A percentile compares a stretch with the other conserved stretches of the same genome.
phyloP scores from a whole-genome alignment of 1,140 invertebrate genomes.

The Rhynchophorus ferrugineus region DNA sequence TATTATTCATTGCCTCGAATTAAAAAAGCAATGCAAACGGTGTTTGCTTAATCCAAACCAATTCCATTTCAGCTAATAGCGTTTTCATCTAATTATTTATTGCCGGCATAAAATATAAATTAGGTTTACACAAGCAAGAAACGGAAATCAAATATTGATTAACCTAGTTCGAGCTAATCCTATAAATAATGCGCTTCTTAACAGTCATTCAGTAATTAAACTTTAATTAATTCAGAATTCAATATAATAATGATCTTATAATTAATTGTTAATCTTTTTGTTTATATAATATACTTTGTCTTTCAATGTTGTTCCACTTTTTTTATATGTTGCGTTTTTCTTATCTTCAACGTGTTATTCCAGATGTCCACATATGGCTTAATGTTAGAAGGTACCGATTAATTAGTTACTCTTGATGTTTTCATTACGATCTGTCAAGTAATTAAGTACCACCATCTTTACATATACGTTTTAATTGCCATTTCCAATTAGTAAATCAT shows the following conservation, averaged over 20 bases:
- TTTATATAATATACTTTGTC: no score
- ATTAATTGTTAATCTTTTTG: background rate
- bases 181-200: slow-evolving; percentile 26
- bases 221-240: slow-evolving; percentile 13
- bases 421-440: no score
- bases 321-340: no score
- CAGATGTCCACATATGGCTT: no score
- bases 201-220: slow-evolving; percentile 26
- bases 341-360: no score
- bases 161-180: slow-evolving; percentile 23
- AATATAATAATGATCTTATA: background rate
- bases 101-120: slow-evolving; percentile 13
- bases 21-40: background rate
- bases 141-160: slow-evolving; percentile 29
- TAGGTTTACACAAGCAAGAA: slow-evolving; percentile 20
- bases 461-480: no score
- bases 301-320: no score
- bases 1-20: no score
- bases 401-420: no score
- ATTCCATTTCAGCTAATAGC: background rate
- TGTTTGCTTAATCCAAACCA: background rate
- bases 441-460: no score
- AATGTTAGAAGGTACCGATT: no score
- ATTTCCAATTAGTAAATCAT: no score
- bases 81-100: slow-evolving; percentile 18